Base-by-base conservation (phyloP, 1,140 invertebrate species). In the Archivesica marissinica region DNA sequence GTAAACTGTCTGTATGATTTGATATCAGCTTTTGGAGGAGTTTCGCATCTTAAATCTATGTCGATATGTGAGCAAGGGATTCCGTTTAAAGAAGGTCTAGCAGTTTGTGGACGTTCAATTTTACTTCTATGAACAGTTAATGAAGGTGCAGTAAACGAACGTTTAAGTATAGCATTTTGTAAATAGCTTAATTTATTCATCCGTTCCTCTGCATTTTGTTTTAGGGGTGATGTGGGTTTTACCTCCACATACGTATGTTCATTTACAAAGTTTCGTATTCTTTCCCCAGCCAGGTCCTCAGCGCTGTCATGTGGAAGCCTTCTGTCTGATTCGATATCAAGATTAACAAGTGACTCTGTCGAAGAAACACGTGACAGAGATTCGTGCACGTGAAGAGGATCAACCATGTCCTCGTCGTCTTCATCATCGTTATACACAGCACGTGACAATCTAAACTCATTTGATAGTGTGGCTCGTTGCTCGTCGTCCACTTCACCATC, bases 331-430 rank as follows among this genome's bases (percentile, higher is more conserved):
- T 83, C 47, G 15, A 83, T 20, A 44, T 83, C 70, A 30, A 61
- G 28, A 35, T 83, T 54, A 15, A 23, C 23, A 20, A 70, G n/a
- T 6, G 70, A 64, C 9, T 83, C 80, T 61, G 68, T 23, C 2
- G 80, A 83, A 9, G 66, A 72, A 11, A 83, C 80, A 30, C 80
- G 68, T 64, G 80, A 83, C 25, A 83, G 50, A 9, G 80, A 83
- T 47, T 83, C 70, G 35, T 83, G 68, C 25, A 83, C 80, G 56
- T 75, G 70, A 13, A 54, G 54, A 0, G 80, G 64, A 33, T 74
- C 68, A 2, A 83, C 50, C 80, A 83, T 83, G 23, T 83, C 80
- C 44, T 83, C 80, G 38, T 83, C 80, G 41, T 83, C 80, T 64
- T 83, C 66, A 20, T 74, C 38, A 74, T 30, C 66, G 25, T 38